phyloP scores from a whole-genome alignment of 2,888 invertebrate genomes.

The Microctonus brassicae region DNA sequence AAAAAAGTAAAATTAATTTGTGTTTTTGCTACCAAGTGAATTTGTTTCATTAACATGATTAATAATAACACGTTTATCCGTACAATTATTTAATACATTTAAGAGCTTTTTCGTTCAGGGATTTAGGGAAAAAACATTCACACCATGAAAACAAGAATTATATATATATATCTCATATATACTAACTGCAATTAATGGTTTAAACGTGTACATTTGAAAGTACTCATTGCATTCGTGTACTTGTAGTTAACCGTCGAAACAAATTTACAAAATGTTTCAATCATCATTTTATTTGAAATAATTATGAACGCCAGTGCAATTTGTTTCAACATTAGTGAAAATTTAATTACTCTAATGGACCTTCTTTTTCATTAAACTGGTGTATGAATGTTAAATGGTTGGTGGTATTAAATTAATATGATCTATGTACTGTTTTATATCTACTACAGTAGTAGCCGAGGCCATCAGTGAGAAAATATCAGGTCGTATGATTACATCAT shows the following conservation, averaged over 20 bases:
- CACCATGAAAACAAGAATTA: neutral
- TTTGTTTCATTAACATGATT: neutral
- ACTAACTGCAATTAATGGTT: neutral
- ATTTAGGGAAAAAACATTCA: neutral
- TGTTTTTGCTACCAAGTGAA: neutral
- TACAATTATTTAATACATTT: neutral
- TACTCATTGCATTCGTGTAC: neutral
- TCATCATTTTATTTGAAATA: too few species aligned
- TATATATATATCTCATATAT: neutral
- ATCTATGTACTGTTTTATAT: neutral
- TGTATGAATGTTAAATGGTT: conserved; percentile 9
- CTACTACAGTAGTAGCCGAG: too few species aligned
- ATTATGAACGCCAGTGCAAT: too few species aligned
- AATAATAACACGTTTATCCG: neutral
- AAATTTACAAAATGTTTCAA: too few species aligned
- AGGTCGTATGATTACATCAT: too few species aligned
- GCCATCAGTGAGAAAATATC: too few species aligned
- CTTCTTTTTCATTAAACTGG: too few species aligned
- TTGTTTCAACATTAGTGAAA: too few species aligned
- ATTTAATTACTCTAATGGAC: too few species aligned
- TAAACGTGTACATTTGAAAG: neutral
- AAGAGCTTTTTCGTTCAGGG: neutral
- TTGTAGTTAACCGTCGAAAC: neutral
- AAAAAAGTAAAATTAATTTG: neutral
- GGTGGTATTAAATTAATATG: conserved; percentile 7